These are phyloP conservation scores for Decapterus maruadsi DNA, from an alignment of 2,797 vertebrate genomes.

Conservation along the genomic window DNA sequence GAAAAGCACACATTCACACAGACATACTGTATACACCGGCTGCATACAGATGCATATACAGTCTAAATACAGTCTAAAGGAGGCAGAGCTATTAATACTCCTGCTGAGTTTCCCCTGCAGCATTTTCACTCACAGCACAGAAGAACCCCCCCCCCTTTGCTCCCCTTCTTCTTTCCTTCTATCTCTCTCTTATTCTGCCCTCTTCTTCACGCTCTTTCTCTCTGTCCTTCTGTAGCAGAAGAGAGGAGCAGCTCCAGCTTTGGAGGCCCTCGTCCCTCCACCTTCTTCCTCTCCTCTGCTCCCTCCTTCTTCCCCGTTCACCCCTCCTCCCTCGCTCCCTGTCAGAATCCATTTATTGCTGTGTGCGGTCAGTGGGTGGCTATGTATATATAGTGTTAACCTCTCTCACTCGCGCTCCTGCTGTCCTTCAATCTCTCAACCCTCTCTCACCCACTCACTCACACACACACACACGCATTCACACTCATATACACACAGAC, in stretches of 20 bases:
- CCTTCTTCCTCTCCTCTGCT: conserved; percentile 29
- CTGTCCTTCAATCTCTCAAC: conserved; percentile 54
- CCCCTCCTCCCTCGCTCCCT: conserved; percentile 48
- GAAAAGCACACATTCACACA: background rate
- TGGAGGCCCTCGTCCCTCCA: conserved; percentile 51
- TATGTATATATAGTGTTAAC: conserved; percentile 79
- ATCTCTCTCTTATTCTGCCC: conserved; percentile 23
- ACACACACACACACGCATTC: conserved; percentile 23
- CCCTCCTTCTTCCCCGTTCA: conserved; percentile 22
- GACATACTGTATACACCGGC: conserved; percentile 16
- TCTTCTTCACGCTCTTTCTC: conserved; percentile 10
- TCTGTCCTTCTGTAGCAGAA: conserved; percentile 33
- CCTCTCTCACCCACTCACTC: conserved; percentile 29
- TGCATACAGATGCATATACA: conserved; percentile 57
- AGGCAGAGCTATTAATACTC: conserved; percentile 71
- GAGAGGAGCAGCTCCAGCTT: conserved; percentile 59
- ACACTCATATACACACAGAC: conserved; percentile 40
- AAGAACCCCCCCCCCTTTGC: conserved; percentile 19
- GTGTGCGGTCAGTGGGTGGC: conserved; percentile 75
- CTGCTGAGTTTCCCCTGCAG: conserved; percentile 69
- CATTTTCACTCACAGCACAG: conserved; percentile 63
- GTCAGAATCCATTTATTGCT: conserved; percentile 80
- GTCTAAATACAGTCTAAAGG: conserved; percentile 64
- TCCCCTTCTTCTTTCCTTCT: conserved; percentile 20
- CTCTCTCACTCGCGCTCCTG: conserved; percentile 68